These are phyloP conservation scores for Noctilio leporinus DNA, from an alignment of 2,113 vertebrate genomes.

Conservation along the genomic window DNA sequence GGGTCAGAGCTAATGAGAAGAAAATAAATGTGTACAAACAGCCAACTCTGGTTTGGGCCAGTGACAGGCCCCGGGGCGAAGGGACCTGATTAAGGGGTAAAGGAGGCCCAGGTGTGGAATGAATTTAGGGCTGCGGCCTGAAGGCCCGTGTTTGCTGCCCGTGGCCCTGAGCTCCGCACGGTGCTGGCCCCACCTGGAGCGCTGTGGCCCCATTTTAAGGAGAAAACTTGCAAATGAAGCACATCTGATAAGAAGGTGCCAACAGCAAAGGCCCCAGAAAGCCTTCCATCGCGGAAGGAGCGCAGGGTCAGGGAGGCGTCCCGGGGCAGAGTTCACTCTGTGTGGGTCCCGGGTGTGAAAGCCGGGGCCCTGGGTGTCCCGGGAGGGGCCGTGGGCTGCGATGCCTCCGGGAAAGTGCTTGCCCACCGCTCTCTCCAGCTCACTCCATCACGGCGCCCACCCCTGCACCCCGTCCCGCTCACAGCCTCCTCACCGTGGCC, in stretches of 20 bases:
- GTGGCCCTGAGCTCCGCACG: fast-evolving
- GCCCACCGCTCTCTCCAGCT: fast-evolving
- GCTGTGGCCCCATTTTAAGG: neutral
- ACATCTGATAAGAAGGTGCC: neutral
- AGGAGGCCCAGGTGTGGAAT: neutral
- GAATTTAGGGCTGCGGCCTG: fast-evolving
- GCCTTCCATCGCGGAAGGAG: neutral
- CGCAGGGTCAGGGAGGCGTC: neutral
- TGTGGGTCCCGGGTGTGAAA: neutral
- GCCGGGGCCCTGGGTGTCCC: fast-evolving
- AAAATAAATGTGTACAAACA: neutral
- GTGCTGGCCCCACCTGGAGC: neutral
- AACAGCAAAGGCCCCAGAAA: neutral
- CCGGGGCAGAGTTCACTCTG: fast-evolving
- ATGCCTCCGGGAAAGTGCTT: fast-evolving
- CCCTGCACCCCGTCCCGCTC: fast-evolving
- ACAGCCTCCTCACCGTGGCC: fast-evolving
- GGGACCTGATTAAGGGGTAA: neutral
- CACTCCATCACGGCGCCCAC: fast-evolving
- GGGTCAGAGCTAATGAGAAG: neutral
- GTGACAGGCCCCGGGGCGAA: neutral
- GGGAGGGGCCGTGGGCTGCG: fast-evolving
- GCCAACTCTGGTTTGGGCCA: neutral
- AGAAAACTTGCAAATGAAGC: neutral
- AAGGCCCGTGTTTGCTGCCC: fast-evolving